A percentile compares a stretch with the other conserved stretches of the same genome.
These are phyloP conservation scores for Neomorphus geoffroyi DNA, from an alignment of 2,797 vertebrate species.

Conservation along the genomic window DNA sequence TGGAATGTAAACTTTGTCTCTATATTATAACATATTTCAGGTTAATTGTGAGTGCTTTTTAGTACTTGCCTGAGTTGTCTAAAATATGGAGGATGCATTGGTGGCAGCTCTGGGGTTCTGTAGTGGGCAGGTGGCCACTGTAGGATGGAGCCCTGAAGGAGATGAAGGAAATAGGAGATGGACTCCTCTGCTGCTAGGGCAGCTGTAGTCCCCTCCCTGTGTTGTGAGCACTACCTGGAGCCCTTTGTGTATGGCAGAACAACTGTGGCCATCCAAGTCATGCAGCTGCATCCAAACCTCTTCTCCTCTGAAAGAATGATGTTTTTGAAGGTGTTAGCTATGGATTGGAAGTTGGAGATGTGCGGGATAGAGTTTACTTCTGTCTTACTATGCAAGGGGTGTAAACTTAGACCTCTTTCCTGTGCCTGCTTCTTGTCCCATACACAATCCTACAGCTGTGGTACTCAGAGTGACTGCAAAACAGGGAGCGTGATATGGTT, in stretches of 20 bases:
- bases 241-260: neutral
- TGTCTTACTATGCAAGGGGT: neutral
- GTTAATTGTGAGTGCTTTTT: neutral
- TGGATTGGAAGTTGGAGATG: neutral
- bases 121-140: fast-evolving
- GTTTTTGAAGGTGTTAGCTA: neutral
- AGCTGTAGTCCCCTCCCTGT: neutral
- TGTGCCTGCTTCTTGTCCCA: neutral
- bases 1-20: slow-evolving; percentile 22
- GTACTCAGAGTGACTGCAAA: neutral
- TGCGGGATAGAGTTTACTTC: neutral
- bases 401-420: neutral
- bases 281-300: neutral
- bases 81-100: neutral
- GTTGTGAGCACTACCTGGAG: neutral
- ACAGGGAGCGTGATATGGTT: neutral
- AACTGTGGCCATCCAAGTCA: neutral
- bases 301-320: neutral
- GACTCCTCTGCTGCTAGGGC: neutral
- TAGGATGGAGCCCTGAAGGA: neutral
- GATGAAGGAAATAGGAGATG: neutral
- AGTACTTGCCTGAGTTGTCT: neutral
- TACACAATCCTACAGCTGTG: neutral
- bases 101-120: neutral
- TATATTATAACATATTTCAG: neutral